Conservation (phyloP, 2,888 invertebrate genomes). For the Heliconius sara region DNA sequence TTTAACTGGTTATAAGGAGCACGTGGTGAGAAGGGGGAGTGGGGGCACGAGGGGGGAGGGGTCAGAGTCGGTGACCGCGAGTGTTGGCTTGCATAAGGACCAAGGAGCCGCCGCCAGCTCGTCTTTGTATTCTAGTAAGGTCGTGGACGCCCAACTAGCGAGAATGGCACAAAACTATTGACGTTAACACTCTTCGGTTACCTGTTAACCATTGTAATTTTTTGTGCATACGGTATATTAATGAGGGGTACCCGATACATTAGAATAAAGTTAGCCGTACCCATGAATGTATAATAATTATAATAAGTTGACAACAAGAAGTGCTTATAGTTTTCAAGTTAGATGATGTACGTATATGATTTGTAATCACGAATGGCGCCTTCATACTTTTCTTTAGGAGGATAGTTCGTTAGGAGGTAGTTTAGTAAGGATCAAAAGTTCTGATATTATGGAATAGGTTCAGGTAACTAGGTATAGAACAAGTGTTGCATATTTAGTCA, state of each 20-base stretch:
- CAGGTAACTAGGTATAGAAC: not conserved
- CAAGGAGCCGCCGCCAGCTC: constrained; percentile 55
- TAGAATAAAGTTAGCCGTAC: constrained; percentile 3
- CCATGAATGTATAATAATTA: constrained; percentile 3
- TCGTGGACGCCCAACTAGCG: constrained; percentile 70
- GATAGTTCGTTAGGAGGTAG: too few species aligned
- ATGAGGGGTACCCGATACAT: constrained; percentile 56
- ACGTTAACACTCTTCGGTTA: constrained; percentile 69
- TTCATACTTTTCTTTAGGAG: not conserved
- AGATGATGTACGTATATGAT: not conserved
- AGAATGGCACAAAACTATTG: constrained; percentile 78
- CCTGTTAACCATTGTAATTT: constrained; percentile 72
- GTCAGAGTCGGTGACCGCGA: constrained; percentile 76
- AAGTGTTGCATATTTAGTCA: too few species aligned
- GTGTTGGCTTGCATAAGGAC: constrained; percentile 74
- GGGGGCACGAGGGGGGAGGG: constrained; percentile 49
- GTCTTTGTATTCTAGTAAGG: constrained; percentile 76
- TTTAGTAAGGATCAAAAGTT: not conserved
- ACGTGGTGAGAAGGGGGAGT: constrained; percentile 49
- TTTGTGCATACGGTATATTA: constrained; percentile 69
- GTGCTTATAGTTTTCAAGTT: not conserved
- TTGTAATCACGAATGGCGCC: not conserved
- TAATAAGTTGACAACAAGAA: constrained; percentile 3
- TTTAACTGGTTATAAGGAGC: constrained; percentile 61
- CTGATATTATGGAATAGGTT: constrained; percentile 25